Conservation (phyloP, 2,888 invertebrate species). For the Chelonus formosanus region DNA sequence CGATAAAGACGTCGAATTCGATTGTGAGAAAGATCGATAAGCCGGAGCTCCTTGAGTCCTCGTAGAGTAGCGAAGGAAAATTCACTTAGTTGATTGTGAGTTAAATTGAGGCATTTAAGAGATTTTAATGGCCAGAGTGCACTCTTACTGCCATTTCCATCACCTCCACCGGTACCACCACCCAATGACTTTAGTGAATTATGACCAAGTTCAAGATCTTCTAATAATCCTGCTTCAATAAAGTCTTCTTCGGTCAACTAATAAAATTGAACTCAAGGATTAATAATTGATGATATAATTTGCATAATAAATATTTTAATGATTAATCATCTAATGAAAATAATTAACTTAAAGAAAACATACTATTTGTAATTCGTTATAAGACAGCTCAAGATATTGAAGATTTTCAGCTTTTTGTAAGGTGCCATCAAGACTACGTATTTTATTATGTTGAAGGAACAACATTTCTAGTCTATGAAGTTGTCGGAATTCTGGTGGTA, state of each 20-base stretch:
- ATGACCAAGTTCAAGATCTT: slow-evolving; percentile 76
- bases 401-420: slow-evolving; percentile 75
- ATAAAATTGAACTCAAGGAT: not conserved
- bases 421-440: slow-evolving; percentile 76
- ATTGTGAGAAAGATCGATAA: slow-evolving; percentile 81
- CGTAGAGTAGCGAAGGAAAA: slow-evolving; percentile 84
- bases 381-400: slow-evolving; percentile 74
- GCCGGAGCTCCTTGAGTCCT: slow-evolving; percentile 75
- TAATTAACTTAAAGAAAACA: slow-evolving; percentile 48
- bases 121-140: slow-evolving; percentile 76
- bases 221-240: slow-evolving; percentile 74
- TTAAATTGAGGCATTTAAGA: slow-evolving; percentile 76
- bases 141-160: slow-evolving; percentile 67
- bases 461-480: slow-evolving; percentile 76
- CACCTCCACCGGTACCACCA: slow-evolving; percentile 48
- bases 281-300: too few relatives aligned
- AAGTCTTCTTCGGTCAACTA: slow-evolving; percentile 82
- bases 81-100: slow-evolving; percentile 78
- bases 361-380: slow-evolving; percentile 79
- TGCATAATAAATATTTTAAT: too few relatives aligned
- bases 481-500: slow-evolving; percentile 77
- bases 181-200: slow-evolving; percentile 75
- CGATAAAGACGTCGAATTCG: slow-evolving; percentile 69
- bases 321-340: too few relatives aligned
- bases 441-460: slow-evolving; percentile 77